Evolutionary conservation across 2,888 invertebrate genomes (phyloP), one percentile per base, ranked within the genome.

Genomic region (Dorcus parallelipipedus): DNA sequence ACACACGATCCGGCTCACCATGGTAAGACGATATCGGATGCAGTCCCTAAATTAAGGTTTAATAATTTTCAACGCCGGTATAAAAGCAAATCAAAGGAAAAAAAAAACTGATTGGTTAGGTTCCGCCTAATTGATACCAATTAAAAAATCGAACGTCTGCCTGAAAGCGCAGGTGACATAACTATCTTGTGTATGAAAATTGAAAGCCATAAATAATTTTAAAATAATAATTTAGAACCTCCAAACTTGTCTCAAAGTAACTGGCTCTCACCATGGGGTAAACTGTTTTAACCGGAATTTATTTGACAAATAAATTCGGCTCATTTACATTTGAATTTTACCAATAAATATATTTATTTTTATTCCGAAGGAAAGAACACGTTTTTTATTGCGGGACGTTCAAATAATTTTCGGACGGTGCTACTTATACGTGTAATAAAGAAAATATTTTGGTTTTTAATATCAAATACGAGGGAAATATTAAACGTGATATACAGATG

Each of bases 221-320:
- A 57, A 59, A 62, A 58, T 61, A 62, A 59, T 61, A 62, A 62
- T 62, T 62, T 60, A 55, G 59, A 63, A 62, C 60, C 65, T 56
- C 56, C 53, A 60, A 58, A 61, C 59, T 61, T 63, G 61, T 63
- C 62, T 62, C 53, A 48, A 56, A 59, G 17, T 52, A 52, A 39
- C 55, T 48, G 41, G 52, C 52, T 50, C 52, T 41, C 43, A 48
- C 42, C 59, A 55, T 55, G 59, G 59, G 59, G 59, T 59, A 59
- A 59, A 59, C 59, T 59, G 59, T 59, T 59, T 59, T 59, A 59
- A 64, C 54, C 56, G 51, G 60, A 65, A 63, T 65, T 65, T 65
- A 65, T 65, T 65, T 65, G 65, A 63, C 64, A 64, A 65, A 65
- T 61, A 64, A 64, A 65, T 65, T 65, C 61, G 58, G 49, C 57